phyloP scores from a whole-genome alignment of 2,888 invertebrate species.

The Apamea monoglypha region DNA sequence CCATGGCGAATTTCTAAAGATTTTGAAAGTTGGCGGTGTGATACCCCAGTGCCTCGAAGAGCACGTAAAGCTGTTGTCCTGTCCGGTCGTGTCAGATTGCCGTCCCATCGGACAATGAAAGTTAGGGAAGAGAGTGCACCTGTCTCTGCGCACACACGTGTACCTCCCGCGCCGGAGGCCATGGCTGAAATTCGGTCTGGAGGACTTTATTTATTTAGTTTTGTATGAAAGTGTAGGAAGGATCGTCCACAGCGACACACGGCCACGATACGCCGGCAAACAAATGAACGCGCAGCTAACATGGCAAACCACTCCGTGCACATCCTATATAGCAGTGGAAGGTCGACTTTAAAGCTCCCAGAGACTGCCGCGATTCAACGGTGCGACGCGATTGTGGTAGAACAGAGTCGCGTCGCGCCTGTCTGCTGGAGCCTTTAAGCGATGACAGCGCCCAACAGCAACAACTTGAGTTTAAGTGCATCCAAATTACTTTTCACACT shows the following conservation, averaged over 20 bases:
- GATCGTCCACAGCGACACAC: background rate
- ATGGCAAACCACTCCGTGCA: background rate
- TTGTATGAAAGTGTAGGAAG: background rate
- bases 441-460: background rate
- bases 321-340: background rate
- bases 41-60: too few relatives aligned
- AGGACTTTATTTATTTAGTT: too few relatives aligned
- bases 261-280: background rate
- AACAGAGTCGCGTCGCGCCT: background rate
- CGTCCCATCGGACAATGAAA: too few relatives aligned
- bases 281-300: background rate
- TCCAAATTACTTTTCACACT: conserved; percentile 18
- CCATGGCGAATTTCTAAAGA: too few relatives aligned
- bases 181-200: too few relatives aligned
- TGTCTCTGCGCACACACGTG: too few relatives aligned
- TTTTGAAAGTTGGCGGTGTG: too few relatives aligned
- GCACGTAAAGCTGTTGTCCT: too few relatives aligned
- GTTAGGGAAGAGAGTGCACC: too few relatives aligned
- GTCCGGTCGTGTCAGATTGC: too few relatives aligned
- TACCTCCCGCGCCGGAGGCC: too few relatives aligned
- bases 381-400: background rate
- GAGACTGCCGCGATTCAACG: background rate
- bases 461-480: conserved; percentile 32
- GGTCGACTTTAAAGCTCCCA: background rate
- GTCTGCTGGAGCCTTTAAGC: background rate